Base-by-base conservation (phyloP, 2,888 invertebrate genomes). In the Phaonia tiefii region DNA sequence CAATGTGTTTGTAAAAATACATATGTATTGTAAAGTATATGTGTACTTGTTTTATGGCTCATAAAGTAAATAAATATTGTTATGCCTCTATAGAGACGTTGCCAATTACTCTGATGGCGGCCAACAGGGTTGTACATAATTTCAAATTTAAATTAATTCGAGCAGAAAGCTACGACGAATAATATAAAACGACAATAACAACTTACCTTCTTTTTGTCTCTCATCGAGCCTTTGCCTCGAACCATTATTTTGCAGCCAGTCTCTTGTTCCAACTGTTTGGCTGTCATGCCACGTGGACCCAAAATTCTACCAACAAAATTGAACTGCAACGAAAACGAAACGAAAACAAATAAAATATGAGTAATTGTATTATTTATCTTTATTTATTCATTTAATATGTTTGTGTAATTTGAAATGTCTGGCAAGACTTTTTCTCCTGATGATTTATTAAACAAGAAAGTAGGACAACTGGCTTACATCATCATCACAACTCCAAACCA, bases 201-300 rank as follows among this genome's bases (percentile, higher is more conserved):
- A 89, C 92, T 92, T 93, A 99, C 99, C 97, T 99, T 99, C 93
- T 98, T 98, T 93, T 99, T 99, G 92, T 99, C 99, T 92, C 99
- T 94, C 99, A 99, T 99, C 80, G 99, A 99, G 84, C 99, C 99
- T 92, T 98, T 98, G 91, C 99, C 99, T 93, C 99, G 94, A 89
- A 99, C 99, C 99, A 99, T 99, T 90, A 99, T 99, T 95, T 99
- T 99, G 93, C 99, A 99, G 87, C 99, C 99, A 88, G 99, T 99
- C 93, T 99, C 99, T 92, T 99, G 98, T 92, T 99, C 99, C 91
- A 99, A 92, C 93, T 99, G 99, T 92, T 99, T 99, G 72, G 99
- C 99, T 85, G 99, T 99, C 99, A 99, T 99, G 86, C 99, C 99
- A 88, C 99, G 94, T 85, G 99, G 99, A 71, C 99, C 99, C 90